These are phyloP conservation scores for Leptopilina myrica DNA, from an alignment of 2,888 invertebrate species.

Conservation along the genomic window DNA sequence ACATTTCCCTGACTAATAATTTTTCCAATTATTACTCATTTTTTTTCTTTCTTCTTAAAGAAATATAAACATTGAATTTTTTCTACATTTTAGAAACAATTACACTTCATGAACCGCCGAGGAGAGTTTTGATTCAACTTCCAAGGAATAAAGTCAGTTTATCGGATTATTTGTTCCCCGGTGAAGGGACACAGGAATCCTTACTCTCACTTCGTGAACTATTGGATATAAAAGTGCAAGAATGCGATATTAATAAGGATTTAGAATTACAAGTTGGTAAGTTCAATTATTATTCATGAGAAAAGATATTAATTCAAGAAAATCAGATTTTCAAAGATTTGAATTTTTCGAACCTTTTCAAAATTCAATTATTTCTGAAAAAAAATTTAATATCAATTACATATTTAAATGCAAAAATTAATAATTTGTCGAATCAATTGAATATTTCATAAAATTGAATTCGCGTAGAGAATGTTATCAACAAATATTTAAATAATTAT, in stretches of 20 bases:
- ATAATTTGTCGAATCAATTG: too few species aligned
- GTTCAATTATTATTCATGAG: slow-evolving; percentile 16
- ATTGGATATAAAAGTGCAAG: slow-evolving; percentile 85
- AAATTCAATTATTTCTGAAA: too few species aligned
- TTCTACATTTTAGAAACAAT: slow-evolving; percentile 80
- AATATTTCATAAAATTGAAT: too few species aligned
- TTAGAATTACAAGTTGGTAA: slow-evolving; percentile 88
- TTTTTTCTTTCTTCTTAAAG: neutral
- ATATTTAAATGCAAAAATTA: too few species aligned
- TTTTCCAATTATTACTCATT: neutral
- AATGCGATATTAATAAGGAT: slow-evolving; percentile 84
- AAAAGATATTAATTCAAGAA: too few species aligned
- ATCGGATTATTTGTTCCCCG: slow-evolving; percentile 94
- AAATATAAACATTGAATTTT: neutral
- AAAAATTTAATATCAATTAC: too few species aligned
- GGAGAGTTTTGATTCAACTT: slow-evolving; percentile 88
- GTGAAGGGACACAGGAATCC: slow-evolving; percentile 90
- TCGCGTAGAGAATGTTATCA: too few species aligned
- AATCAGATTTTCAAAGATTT: too few species aligned
- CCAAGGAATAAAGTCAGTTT: slow-evolving; percentile 83
- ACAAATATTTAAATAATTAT: too few species aligned
- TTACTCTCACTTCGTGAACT: slow-evolving; percentile 89
- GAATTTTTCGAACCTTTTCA: too few species aligned
- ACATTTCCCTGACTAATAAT: too few species aligned
- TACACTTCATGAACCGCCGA: slow-evolving; percentile 92